phyloP scores from a whole-genome alignment of 2,888 invertebrate genomes.

The Rapana venosa region DNA sequence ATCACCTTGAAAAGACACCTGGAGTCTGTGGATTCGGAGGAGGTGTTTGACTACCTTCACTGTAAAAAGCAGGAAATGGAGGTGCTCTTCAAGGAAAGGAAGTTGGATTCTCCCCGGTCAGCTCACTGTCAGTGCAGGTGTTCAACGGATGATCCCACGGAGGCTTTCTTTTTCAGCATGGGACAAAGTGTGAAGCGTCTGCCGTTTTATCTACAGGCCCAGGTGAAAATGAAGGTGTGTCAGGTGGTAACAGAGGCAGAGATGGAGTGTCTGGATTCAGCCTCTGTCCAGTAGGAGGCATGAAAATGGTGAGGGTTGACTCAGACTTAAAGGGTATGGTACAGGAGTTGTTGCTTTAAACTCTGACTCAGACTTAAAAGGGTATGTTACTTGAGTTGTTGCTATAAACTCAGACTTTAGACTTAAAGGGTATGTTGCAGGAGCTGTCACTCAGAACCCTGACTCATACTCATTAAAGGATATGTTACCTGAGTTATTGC shows the following conservation, averaged over 20 bases:
- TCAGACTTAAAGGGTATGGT: too few relatives aligned
- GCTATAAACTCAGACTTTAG: too few relatives aligned
- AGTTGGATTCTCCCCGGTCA: not conserved
- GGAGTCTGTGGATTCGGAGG: conserved; percentile 3
- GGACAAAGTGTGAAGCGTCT: conserved; percentile 37
- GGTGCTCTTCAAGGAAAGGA: conserved; percentile 10
- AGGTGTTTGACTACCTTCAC: conserved; percentile 17
- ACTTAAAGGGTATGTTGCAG: too few relatives aligned
- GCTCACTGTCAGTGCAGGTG: conserved; percentile 10
- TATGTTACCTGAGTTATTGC: too few relatives aligned
- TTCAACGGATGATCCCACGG: conserved; percentile 22
- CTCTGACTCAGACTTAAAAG: too few relatives aligned
- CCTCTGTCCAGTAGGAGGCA: conserved; percentile 12
- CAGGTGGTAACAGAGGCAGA: conserved; percentile 40
- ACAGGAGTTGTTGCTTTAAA: too few relatives aligned
- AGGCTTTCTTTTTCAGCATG: conserved; percentile 40
- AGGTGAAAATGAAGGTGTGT: conserved; percentile 42
- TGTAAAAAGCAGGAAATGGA: conserved; percentile 24
- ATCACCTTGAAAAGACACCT: conserved; percentile 15
- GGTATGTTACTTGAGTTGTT: too few relatives aligned
- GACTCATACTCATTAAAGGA: too few relatives aligned
- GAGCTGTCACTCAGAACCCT: too few relatives aligned
- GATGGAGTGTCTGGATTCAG: conserved; percentile 33
- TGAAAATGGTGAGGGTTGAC: not conserved
- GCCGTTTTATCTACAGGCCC: conserved; percentile 38